Conservation (phyloP, 2,113 vertebrate species). For the Indicator indicator region DNA sequence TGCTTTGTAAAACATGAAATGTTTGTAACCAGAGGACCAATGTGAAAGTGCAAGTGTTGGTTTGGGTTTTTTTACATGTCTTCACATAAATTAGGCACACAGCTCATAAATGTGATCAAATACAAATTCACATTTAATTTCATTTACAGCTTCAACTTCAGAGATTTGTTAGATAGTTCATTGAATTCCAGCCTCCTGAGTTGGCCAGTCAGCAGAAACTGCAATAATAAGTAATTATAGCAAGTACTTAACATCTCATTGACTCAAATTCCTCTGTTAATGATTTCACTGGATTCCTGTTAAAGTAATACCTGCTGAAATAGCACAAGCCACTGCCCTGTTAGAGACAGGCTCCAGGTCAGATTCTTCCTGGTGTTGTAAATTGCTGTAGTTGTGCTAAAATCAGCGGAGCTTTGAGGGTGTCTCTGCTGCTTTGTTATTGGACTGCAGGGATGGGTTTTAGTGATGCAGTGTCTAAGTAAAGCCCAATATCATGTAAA, state of each 20-base stretch:
- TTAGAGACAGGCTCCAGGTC: not conserved
- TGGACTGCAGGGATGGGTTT: not conserved
- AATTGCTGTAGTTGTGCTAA: not conserved
- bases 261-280: constrained; percentile 68
- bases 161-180: constrained; percentile 48
- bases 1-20: not conserved
- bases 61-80: not conserved
- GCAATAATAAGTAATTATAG: constrained; percentile 66
- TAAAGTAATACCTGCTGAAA: constrained; percentile 60
- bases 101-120: not conserved
- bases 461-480: not conserved
- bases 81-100: not conserved
- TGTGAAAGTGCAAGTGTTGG: not conserved
- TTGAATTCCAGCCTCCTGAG: constrained; percentile 44
- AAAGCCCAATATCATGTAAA: not conserved
- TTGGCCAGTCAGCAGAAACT: constrained; percentile 58
- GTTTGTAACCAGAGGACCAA: not conserved
- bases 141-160: constrained; percentile 34
- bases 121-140: constrained; percentile 32
- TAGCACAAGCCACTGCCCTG: constrained; percentile 9
- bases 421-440: not conserved
- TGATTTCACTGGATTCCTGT: constrained; percentile 61
- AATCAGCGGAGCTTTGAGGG: not conserved
- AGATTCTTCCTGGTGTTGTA: not conserved
- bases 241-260: constrained; percentile 67